Conservation (phyloP, 2,888 invertebrate genomes). For the Merodon equestris region DNA sequence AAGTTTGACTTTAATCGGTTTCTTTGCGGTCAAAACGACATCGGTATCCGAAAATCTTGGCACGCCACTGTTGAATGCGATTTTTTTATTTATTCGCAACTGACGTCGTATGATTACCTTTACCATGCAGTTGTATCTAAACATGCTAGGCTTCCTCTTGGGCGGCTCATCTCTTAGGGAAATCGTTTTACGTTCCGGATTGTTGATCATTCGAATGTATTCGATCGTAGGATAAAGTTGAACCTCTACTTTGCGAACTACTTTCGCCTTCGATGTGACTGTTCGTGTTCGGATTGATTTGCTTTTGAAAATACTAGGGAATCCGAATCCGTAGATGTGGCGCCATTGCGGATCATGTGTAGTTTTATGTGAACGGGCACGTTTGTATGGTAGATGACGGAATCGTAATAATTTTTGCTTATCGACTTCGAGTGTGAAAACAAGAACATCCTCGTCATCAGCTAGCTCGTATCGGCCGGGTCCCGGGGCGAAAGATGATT, state of each 20-base stretch:
- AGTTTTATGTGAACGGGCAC: constrained; percentile 53
- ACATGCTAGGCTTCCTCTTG: constrained; percentile 25
- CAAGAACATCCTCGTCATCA: constrained; percentile 71
- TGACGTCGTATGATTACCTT: constrained; percentile 72
- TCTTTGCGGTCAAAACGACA: constrained; percentile 65
- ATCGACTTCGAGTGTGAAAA: neutral
- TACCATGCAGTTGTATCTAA: constrained; percentile 73
- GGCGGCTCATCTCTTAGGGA: constrained; percentile 65
- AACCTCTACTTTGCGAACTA: constrained; percentile 8
- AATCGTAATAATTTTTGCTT: constrained; percentile 72
- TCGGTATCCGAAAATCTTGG: constrained; percentile 73
- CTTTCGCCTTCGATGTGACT: constrained; percentile 12
- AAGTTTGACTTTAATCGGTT: constrained; percentile 69
- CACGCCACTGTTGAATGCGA: constrained; percentile 75
- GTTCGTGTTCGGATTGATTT: neutral
- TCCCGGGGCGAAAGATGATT: constrained; percentile 71
- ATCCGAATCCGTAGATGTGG: constrained; percentile 73
- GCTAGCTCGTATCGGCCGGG: constrained; percentile 74
- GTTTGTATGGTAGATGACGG: constrained; percentile 71
- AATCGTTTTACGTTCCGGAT: constrained; percentile 69
- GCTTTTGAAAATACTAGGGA: constrained; percentile 69
- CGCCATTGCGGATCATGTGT: constrained; percentile 71
- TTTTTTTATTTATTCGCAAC: constrained; percentile 74
- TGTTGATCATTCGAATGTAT: constrained; percentile 73
- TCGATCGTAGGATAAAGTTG: constrained; percentile 27